Evolutionary conservation across 2,797 vertebrate species (phyloP), one percentile per base, ranked within the genome.

Genomic region (Sebastes hopkinsi): DNA sequence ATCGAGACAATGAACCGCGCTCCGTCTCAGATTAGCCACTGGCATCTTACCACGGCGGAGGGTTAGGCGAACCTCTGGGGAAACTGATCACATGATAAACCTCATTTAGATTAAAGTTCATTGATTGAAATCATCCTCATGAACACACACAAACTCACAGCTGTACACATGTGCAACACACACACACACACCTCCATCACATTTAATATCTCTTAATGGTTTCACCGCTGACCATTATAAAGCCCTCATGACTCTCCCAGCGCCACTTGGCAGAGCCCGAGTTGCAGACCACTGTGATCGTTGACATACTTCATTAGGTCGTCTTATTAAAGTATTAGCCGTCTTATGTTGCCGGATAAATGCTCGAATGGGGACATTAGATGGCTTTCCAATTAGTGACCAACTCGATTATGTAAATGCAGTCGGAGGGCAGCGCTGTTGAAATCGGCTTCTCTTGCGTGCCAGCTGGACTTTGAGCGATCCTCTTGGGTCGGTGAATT

Each of bases 261-360:
- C 82, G 71, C 70, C 61, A 55, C 64, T 79, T 77, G 72, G 64
- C 58, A 8, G 58, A 72, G 22, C 61, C 60, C 1, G 4, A 62
- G 55, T 46, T 75, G 36, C 69, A 68, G 67, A 81, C 77, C 81
- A 12, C 81, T 76, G 84, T 65, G 76, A 81, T 82, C n/a, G 20
- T 30, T 80, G 80, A 60, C 80, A 81, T 75, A 67, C 76, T 84
- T 90, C 84, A 90, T 90, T 83, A 84, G 66, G 68, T 52, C 6
- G n/a, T 81, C 55, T 87, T 84, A 88, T 87, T 85, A 85, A 86
- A 87, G 88, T 58, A 79, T 89, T 88, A 88, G 72, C 82, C 20
- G 8, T 84, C 79, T 89, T 86, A 84, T 87, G 84, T 87, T 72
- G 76, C 34, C 8, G 75, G 59, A 54, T 83, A 80, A 89, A 85